phyloP scores from a whole-genome alignment of 2,113 vertebrate genomes.

The Lipotes vexillifer region DNA sequence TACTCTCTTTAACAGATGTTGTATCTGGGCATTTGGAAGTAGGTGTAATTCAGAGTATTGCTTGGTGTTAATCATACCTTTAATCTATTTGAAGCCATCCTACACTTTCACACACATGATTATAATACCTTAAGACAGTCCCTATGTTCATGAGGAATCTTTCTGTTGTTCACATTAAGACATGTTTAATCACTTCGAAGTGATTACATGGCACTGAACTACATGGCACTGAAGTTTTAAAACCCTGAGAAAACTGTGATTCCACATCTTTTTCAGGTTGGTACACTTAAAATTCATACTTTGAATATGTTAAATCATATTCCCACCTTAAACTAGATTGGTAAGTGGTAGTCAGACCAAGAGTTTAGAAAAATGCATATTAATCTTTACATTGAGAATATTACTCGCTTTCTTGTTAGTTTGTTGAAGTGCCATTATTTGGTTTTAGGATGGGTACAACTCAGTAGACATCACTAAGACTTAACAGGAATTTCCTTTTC shows the following conservation, averaged over 20 bases:
- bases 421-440: background rate
- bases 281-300: background rate
- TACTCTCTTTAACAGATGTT: background rate
- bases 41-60: background rate
- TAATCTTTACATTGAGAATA: background rate
- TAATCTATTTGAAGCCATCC: background rate
- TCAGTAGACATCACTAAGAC: background rate
- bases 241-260: background rate
- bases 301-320: background rate
- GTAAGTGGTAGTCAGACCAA: background rate
- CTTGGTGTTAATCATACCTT: background rate
- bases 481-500: slow-evolving; percentile 5
- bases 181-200: background rate
- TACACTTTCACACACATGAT: background rate
- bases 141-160: background rate
- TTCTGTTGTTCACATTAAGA: slow-evolving; percentile 24
- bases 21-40: background rate
- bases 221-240: no score
- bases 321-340: background rate
- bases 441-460: background rate
- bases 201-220: background rate
- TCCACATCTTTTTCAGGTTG: background rate
- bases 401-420: background rate
- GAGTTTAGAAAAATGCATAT: background rate
- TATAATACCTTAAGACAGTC: background rate